Evolutionary conservation across 2,888 invertebrate genomes (phyloP).

Genomic region (Mystacides longicornis): DNA sequence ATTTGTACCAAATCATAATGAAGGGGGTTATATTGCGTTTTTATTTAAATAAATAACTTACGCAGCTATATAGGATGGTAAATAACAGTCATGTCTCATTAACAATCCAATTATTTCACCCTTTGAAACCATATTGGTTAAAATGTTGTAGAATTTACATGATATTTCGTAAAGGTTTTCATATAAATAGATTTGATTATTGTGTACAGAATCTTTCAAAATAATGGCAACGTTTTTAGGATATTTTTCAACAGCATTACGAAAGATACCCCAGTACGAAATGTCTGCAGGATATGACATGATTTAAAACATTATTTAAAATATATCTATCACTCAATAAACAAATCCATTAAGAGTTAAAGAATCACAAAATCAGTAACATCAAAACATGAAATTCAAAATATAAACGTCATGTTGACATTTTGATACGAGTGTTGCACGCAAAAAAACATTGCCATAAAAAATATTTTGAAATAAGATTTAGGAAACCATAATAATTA

Average conservation of each 20-base stretch:
- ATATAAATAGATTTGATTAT: neutral
- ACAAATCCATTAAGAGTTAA: neutral
- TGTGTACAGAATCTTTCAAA: conserved; percentile 24
- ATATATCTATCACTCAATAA: neutral
- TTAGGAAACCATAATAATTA: neutral
- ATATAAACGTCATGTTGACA: neutral
- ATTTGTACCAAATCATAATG: too few relatives aligned
- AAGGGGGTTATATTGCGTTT: too few relatives aligned
- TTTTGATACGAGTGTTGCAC: neutral
- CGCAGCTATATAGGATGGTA: conserved; percentile 51
- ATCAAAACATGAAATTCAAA: neutral
- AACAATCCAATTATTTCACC: conserved; percentile 43
- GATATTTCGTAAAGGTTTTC: conserved; percentile 38
- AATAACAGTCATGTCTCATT: conserved; percentile 44
- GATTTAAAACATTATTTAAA: neutral
- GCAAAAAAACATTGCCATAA: neutral
- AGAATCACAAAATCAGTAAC: neutral
- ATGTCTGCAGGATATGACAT: neutral
- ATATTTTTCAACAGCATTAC: conserved; percentile 38
- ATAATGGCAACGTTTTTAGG: conserved; percentile 38
- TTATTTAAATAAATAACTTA: conserved; percentile 33
- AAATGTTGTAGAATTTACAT: conserved; percentile 41
- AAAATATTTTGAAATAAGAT: neutral
- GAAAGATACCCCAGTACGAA: conserved; percentile 35
- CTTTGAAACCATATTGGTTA: neutral